Evolutionary conservation across 1,140 invertebrate genomes (phyloP), one percentile per base, ranked within the genome.

Genomic region (Bicyclus anynana): DNA sequence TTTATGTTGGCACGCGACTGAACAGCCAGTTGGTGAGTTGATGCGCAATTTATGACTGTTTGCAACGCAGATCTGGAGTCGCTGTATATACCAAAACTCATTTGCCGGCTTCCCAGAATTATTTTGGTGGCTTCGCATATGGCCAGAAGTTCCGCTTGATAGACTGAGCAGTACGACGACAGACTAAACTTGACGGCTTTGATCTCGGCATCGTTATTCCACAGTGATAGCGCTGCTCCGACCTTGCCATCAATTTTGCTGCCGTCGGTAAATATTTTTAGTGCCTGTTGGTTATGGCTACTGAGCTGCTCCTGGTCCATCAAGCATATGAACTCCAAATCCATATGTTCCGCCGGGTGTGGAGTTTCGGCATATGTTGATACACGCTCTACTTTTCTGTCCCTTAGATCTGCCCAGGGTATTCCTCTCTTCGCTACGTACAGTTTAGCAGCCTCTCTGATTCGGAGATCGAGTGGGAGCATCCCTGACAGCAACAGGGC

Each of bases 381-480:
- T n/a, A n/a, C n/a, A n/a, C n/a, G n/a, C n/a, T n/a, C n/a, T n/a
- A n/a, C n/a, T n/a, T n/a, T n/a, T n/a, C n/a, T n/a, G n/a, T n/a
- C n/a, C n/a, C n/a, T n/a, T n/a, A n/a, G n/a, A n/a, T n/a, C n/a
- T n/a, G n/a, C n/a, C n/a, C n/a, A n/a, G n/a, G n/a, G n/a, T n/a
- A n/a, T n/a, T n/a, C n/a, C n/a, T 37, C 44, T 62, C n/a, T 53
- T 58, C 1, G 44, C 53, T 18, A 60, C 55, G 20, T 68, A 66
- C n/a, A 68, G 53, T 1, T 35, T 13, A 2, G 12, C 12, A 2
- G 5, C 23, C 27, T 62, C 59, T 46, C 0, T n/a, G n/a, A n/a
- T n/a, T n/a, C n/a, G n/a, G n/a, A n/a, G n/a, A n/a, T n/a, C n/a
- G n/a, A n/a, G n/a, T n/a, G n/a, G n/a, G n/a, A n/a, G n/a, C n/a